phyloP scores from a whole-genome alignment of 2,797 vertebrate species.

The Gobio occitaniae region DNA sequence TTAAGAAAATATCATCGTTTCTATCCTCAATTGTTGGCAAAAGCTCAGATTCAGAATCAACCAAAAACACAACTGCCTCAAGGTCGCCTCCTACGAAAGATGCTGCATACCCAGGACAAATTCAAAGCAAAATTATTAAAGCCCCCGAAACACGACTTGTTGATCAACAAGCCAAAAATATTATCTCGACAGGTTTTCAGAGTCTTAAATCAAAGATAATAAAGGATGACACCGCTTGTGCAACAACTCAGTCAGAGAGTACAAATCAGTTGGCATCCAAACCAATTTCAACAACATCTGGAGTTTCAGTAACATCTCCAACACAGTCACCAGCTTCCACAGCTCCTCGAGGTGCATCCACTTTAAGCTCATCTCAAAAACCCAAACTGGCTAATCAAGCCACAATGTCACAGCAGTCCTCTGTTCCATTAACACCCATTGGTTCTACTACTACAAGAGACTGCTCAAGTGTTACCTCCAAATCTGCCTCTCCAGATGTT shows the following conservation, averaged over 20 bases:
- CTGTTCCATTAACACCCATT: conserved; percentile 52
- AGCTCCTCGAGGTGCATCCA: conserved; percentile 47
- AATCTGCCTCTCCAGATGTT: conserved; percentile 54
- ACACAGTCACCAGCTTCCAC: conserved; percentile 60
- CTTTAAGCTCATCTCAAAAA: conserved; percentile 67
- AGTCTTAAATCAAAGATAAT: conserved; percentile 78
- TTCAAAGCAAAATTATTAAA: conserved; percentile 46
- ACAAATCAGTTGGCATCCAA: conserved; percentile 57
- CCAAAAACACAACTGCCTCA: conserved; percentile 59
- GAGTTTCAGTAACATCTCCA: conserved; percentile 72
- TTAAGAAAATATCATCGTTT: conserved; percentile 83
- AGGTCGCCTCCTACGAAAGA: conserved; percentile 25
- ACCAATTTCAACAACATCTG: conserved; percentile 56
- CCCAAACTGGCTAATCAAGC: conserved; percentile 75
- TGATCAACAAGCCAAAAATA: conserved; percentile 70
- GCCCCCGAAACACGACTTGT: conserved; percentile 34
- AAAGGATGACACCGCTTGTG: conserved; percentile 70
- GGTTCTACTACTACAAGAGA: conserved; percentile 66
- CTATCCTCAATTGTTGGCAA: conserved; percentile 86
- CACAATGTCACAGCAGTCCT: conserved; percentile 71
- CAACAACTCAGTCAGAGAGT: conserved; percentile 60
- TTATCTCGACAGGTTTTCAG: conserved; percentile 74
- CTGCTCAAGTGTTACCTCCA: conserved; percentile 74
- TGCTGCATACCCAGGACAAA: conserved; percentile 47
- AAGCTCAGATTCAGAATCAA: conserved; percentile 73